A percentile compares a stretch with the other conserved stretches of the same genome.
Conservation (phyloP, 2,113 vertebrate species). For the Cryptotis parvus region DNA sequence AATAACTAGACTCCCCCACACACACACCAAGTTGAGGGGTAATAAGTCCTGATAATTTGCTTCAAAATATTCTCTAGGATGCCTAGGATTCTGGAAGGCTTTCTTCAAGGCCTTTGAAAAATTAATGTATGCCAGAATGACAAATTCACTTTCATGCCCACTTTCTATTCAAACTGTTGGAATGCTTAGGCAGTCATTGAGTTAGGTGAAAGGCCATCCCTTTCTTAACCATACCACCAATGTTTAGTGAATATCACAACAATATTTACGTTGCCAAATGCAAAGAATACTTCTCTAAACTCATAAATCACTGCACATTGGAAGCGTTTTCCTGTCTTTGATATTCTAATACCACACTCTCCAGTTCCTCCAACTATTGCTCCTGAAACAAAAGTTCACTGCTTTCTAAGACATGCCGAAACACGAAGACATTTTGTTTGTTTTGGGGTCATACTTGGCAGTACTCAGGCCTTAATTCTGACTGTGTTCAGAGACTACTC, state of each 20-base stretch:
- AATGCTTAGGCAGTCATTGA: not conserved
- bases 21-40: not conserved
- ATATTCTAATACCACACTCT: not conserved
- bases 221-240: not conserved
- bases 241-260: not conserved
- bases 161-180: not conserved
- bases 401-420: not conserved
- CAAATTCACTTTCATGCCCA: not conserved
- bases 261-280: not conserved
- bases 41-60: conserved; percentile 40
- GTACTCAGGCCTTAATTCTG: too few species aligned
- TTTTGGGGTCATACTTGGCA: too few species aligned
- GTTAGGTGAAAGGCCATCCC: not conserved
- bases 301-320: not conserved
- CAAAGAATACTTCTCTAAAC: not conserved
- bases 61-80: conserved; percentile 34
- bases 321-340: not conserved
- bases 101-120: not conserved
- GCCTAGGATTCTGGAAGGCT: not conserved
- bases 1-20: not conserved
- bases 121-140: not conserved
- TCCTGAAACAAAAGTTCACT: not conserved
- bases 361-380: not conserved
- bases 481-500: too few species aligned
- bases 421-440: not conserved